phyloP scores from a whole-genome alignment of 2,888 invertebrate species.

The Himalopsyche anomala region DNA sequence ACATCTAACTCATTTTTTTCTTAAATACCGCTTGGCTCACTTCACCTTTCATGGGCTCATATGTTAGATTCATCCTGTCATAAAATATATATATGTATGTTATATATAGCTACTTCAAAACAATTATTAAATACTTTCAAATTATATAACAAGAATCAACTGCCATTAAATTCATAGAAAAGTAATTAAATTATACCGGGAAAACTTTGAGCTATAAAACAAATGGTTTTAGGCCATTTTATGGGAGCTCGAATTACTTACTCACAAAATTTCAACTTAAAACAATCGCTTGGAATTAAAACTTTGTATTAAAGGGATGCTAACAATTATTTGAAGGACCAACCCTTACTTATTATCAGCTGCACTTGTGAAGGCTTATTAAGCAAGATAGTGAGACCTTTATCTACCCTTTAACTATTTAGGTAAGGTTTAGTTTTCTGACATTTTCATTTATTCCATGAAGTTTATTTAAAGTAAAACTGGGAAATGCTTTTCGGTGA shows the following conservation, averaged over 20 bases:
- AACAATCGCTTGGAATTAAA: background rate
- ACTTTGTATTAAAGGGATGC: background rate
- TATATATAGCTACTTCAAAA: no score
- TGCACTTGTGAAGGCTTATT: background rate
- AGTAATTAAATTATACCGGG: background rate
- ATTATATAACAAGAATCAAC: background rate
- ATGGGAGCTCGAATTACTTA: background rate
- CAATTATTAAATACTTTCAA: background rate
- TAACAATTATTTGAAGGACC: slow-evolving; percentile 4
- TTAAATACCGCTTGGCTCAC: no score
- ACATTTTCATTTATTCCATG: slow-evolving; percentile 4
- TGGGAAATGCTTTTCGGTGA: background rate
- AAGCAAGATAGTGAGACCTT: background rate
- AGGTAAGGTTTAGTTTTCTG: background rate
- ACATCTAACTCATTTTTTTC: no score
- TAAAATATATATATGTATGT: no score
- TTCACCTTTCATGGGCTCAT: no score
- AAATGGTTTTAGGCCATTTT: background rate
- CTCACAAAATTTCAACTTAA: background rate
- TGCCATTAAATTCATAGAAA: background rate
- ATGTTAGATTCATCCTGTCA: no score
- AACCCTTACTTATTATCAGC: background rate
- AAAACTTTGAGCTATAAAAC: background rate
- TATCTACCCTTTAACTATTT: background rate
- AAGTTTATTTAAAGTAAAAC: background rate